Percentiles rank a stretch among this genome's conserved stretches.
Conservation (phyloP, 2,113 vertebrate genomes). For the Scytalopus superciliaris region DNA sequence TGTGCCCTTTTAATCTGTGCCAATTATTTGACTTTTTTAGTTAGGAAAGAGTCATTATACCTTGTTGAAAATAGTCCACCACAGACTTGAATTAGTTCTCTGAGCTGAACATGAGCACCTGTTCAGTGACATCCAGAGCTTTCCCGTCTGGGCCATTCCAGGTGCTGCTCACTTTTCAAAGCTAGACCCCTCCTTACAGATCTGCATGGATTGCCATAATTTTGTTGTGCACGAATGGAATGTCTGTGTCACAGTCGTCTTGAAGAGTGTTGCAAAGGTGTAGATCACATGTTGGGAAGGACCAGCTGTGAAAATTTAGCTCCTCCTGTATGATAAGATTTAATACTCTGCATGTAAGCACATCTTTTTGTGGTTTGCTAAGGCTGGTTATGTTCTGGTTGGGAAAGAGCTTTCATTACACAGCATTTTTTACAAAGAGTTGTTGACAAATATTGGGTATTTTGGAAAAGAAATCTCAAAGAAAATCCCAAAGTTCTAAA, state of each 20-base stretch:
- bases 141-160: background rate
- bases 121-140: background rate
- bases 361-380: background rate
- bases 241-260: background rate
- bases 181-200: background rate
- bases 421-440: background rate
- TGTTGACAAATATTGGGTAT: background rate
- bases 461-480: background rate
- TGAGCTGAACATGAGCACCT: accelerated
- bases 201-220: background rate
- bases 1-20: background rate
- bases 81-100: background rate
- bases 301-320: background rate
- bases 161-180: background rate
- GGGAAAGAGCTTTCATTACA: background rate
- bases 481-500: accelerated
- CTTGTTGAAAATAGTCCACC: background rate
- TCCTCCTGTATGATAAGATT: background rate
- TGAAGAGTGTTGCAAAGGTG: background rate
- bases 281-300: background rate
- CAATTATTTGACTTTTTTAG: background rate
- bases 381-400: background rate
- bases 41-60: background rate
- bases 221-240: background rate
- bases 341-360: background rate